Percentiles rank a stretch among this genome's conserved stretches.
Conservation (phyloP, 2,113 vertebrate species). For the Percina caprodes region DNA sequence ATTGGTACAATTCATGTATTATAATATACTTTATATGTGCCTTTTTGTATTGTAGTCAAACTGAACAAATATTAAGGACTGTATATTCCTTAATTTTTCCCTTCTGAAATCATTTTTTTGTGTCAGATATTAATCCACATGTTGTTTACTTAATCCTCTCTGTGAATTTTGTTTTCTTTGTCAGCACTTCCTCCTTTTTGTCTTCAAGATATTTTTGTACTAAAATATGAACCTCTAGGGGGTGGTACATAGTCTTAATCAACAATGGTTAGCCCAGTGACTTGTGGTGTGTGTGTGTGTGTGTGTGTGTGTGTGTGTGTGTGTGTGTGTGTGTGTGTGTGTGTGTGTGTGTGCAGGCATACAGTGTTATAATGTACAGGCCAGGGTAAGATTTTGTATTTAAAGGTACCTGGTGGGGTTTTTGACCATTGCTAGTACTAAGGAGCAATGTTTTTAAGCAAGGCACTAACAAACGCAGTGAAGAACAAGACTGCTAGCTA, state of each 20-base stretch:
- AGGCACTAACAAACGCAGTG: not conserved
- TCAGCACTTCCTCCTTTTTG: conserved; percentile 9
- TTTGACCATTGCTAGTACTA: not conserved
- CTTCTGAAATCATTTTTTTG: not conserved
- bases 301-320: conserved; percentile 6
- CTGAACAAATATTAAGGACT: conserved; percentile 10
- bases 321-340: not conserved
- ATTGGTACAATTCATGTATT: not conserved
- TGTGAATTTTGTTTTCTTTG: not conserved
- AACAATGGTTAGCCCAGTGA: conserved; percentile 32
- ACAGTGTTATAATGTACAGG: conserved; percentile 7
- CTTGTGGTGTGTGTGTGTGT: conserved; percentile 2
- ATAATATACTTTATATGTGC: not conserved
- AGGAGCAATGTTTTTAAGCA: not conserved
- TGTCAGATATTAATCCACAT: not conserved
- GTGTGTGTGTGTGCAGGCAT: not conserved
- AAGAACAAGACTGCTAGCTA: not conserved
- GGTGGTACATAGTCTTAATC: conserved; percentile 79
- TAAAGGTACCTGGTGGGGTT: not conserved
- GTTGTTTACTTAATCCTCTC: not conserved
- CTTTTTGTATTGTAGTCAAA: not conserved
- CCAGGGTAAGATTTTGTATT: not conserved
- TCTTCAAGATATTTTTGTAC: conserved; percentile 15
- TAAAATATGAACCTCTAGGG: conserved; percentile 81
- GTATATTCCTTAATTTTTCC: not conserved